phyloP scores from a whole-genome alignment of 2,888 invertebrate species.

The Pristionchus maxplancki region DNA sequence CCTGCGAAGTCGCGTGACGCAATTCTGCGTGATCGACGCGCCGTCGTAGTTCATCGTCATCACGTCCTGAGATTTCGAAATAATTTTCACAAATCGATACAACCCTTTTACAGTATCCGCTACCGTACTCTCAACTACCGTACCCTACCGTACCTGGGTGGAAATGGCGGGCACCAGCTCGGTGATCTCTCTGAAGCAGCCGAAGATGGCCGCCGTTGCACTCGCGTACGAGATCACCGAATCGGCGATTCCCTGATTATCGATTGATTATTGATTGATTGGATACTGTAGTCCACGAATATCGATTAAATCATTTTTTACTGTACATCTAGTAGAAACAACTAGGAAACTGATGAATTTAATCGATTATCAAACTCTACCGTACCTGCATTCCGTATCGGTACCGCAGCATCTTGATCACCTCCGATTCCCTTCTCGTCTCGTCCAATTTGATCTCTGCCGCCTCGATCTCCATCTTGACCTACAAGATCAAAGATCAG shows the following conservation, averaged over 20 bases:
- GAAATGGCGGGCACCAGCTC: slow-evolving; percentile 65
- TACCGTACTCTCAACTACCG: neutral
- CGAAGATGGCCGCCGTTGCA: slow-evolving; percentile 58
- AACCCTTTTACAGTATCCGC: neutral
- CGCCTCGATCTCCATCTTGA: slow-evolving; percentile 52
- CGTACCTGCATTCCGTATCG: slow-evolving; percentile 62
- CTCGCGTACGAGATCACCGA: slow-evolving; percentile 54
- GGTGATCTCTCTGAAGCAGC: slow-evolving; percentile 63
- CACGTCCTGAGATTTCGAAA: slow-evolving; percentile 28
- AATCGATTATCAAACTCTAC: neutral
- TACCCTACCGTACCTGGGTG: slow-evolving; percentile 54
- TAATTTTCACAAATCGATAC: neutral
- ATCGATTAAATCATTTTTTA: neutral
- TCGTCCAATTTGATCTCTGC: slow-evolving; percentile 55
- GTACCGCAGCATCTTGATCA: slow-evolving; percentile 64
- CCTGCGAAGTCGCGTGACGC: slow-evolving; percentile 31
- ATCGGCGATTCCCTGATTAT: slow-evolving; percentile 62
- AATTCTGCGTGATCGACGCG: slow-evolving; percentile 39
- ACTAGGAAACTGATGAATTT: too few species aligned
- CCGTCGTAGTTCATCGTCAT: slow-evolving; percentile 52
- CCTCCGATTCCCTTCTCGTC: slow-evolving; percentile 58
- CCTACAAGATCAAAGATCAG: slow-evolving; percentile 6
- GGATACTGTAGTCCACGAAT: neutral
- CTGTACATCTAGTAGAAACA: too few species aligned
- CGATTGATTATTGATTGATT: neutral